Evolutionary conservation across 2,888 invertebrate species (phyloP), one percentile per base, ranked within the genome.

Genomic region (Reticulitermes lucifugus): DNA sequence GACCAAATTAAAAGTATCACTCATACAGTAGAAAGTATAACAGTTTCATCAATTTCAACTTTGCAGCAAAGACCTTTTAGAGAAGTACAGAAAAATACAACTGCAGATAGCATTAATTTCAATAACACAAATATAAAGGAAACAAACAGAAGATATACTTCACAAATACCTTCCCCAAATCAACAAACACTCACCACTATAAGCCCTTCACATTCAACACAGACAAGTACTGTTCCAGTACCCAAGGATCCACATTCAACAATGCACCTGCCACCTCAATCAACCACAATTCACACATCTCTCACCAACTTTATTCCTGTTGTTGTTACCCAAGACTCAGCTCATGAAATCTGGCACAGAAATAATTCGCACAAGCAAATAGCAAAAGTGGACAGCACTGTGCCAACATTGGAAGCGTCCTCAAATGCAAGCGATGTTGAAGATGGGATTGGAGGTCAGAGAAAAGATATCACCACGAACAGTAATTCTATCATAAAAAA

Each of bases 11-110:
- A 82, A 65, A 82, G 70, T 65, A n/a, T 25, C 12, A 82, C 82
- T 7, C n/a, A 82, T 35, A 70, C 70, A 21, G 22, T 71, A 82
- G 71, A 65, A 41, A 65, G 29, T 41, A 65, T 43, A 29, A 59
- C 14, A 59, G 70, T n/a, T 77, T 46, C 70, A 70, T n/a, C 59
- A 80, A 14, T 25, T n/a, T 81, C 82, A 82, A 70, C 41, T 43
- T 41, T 35, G 35, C 70, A 41, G 6, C 70, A 82, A 82, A 25
- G 25, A 65, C 65, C 65, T 65, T 65, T n/a, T 25, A n/a, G 0
- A 65, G 65, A 65, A 25, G 65, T 65, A 65, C 65, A 25, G 25
- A 65, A 7, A 25, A 65, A 25, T 12, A 65, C 7, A 65, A 65
- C 60, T n/a, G n/a, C 65, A 65, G 25, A n/a, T 25, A 65, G 6